A percentile compares a stretch with the other conserved stretches of the same genome.
These are phyloP conservation scores for Lepus townsendii DNA, from an alignment of 2,797 vertebrate species.

Conservation along the genomic window DNA sequence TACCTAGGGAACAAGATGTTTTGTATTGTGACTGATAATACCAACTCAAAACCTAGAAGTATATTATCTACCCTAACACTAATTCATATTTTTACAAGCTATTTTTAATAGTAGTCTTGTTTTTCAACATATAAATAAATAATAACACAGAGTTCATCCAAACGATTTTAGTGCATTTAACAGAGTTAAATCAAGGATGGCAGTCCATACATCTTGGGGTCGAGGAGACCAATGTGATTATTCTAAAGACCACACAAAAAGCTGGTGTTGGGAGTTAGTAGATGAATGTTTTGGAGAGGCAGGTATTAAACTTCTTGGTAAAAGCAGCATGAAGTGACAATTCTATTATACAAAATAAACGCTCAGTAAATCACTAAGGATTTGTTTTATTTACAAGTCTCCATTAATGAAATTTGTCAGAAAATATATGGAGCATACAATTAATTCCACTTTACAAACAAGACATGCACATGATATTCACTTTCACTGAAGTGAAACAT, in stretches of 20 bases:
- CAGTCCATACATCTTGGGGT: background rate
- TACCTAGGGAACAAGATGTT: constrained; percentile 19
- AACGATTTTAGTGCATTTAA: too few species aligned
- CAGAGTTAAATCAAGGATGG: background rate
- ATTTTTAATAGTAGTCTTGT: background rate
- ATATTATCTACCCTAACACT: background rate
- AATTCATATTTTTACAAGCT: background rate
- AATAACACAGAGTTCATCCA: background rate
- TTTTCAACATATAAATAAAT: constrained; percentile 59
- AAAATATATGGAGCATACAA: constrained; percentile 18
- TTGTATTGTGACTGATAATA: background rate
- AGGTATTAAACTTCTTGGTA: background rate
- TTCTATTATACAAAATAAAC: constrained; percentile 30
- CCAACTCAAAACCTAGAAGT: constrained; percentile 49
- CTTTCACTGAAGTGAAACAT: background rate
- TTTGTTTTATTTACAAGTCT: background rate
- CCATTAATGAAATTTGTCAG: constrained; percentile 30
- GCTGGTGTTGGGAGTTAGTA: background rate
- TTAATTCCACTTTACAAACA: background rate
- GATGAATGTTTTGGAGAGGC: background rate
- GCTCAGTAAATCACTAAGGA: background rate
- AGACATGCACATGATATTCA: background rate
- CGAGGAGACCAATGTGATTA: background rate
- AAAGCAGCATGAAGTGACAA: background rate
- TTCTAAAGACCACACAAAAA: background rate